Evolutionary conservation across 2,888 invertebrate species (phyloP), one percentile per base, ranked within the genome.

Genomic region (Dascillus cervinus): DNA sequence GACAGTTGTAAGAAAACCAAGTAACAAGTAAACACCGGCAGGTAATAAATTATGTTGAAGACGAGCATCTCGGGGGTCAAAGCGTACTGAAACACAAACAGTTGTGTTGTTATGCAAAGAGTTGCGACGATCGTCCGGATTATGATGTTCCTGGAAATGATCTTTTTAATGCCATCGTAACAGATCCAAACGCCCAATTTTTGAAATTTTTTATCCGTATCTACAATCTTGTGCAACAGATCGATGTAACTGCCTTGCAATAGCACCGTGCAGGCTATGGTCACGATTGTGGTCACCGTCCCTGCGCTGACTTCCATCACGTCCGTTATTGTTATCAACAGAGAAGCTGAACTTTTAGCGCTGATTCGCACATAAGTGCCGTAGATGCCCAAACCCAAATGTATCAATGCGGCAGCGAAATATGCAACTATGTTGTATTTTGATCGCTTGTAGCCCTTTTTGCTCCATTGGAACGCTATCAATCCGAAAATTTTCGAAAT

Each of bases 161-260:
- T 25, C 10, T 37, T 39, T 15, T 34, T 11, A 2, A 43, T 34
- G 25, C 36, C 44, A 4, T 32, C 31, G 23, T 49, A 50, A 34
- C 43, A 49, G 15, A 49, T 44, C 36, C 43, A 43, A 19, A 49
- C 35, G 2, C 46, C 44, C 11, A 53, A 31, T 25, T 36, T 36
- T 4, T 39, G 34, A 22, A 53, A 44, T 15, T 32, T 38, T 11
- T 43, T 36, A 9, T 46, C 46, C 11, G 49, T 34, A 23, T 46
- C 39, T 11, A 40, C 39, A 13, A 50, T 32, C 32, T 46, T 37
- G 10, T 37, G 33, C 29, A 50, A 23, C n/a, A 40, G 35, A 0
- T 29, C 21, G 2, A 47, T 41, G 11, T 43, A 44, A 9, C 34
- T 32, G 21, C 37, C 35, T 33, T 47, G 46, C n/a, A 20, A 37